Evolutionary conservation across 2,797 vertebrate species (phyloP), one percentile per base, ranked within the genome.

Genomic region (Tauraco hartlaubi): DNA sequence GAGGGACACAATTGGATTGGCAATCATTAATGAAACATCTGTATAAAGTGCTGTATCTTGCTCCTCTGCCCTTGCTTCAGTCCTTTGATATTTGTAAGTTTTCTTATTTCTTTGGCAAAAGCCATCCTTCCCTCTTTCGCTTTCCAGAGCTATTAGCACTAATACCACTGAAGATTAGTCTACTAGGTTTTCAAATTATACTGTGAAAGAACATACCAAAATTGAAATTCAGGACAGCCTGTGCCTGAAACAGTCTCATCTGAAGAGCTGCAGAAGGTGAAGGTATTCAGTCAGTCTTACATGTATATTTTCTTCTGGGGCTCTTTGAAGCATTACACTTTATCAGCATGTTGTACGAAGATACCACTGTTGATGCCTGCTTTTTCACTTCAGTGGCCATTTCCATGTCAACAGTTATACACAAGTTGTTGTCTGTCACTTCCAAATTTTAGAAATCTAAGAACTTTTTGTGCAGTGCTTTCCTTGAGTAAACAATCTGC

Each of bases 21-120:
- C 41, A 96, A 25, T 67, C 85, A 39, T 77, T 95, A 85, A 77
- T 51, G 43, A 94, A 95, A 85, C 61, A n/a, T 88, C 54, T 76
- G 44, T 43, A 85, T 88, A 41, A 72, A 83, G 44, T n/a, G 64
- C 51, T 91, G 7, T 49, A 44, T 83, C 41, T 75, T 69, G 9
- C n/a, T 95, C 33, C 62, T 44, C 35, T 48, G 68, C 33, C 71
- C 63, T 80, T 92, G 37, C 48, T 80, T 75, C 58, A 66, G 18
- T 91, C 81, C 84, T 96, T 81, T 78, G 88, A 74, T 94, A 72
- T 66, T 90, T 89, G 17, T 52, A 29, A 15, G 22, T n/a, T 87
- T 93, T 75, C 62, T 54, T 49, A 41, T 9, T 82, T 48, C 51
- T 89, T 76, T 93, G 35, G 54, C 81, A 93, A 90, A 63, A 76